Evolutionary conservation across 2,797 vertebrate genomes (phyloP), one percentile per base, ranked within the genome.

Genomic region (Corythornis leucogaster): DNA sequence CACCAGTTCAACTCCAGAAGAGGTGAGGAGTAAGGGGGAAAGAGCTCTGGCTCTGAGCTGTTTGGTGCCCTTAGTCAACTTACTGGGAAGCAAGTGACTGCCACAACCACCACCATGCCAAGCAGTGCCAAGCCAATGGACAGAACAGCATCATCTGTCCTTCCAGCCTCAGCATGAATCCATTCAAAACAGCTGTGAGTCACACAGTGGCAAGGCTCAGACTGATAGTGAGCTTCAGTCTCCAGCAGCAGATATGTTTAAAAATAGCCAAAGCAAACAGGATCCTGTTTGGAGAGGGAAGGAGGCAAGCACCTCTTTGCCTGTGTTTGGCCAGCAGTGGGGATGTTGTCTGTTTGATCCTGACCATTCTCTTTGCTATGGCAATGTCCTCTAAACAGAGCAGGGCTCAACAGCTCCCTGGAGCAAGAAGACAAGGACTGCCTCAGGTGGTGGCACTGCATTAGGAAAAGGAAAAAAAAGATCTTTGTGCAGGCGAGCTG

Each of bases 261-360:
- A 92, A 90, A 93, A 93, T 17, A 83, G 73, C 73, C 78, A 75
- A 62, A 42, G 28, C 35, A 92, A 90, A 87, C 45, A 78, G 53
- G 48, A 59, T 28, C 18, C 18, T 75, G 35, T 75, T 7, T 83
- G 58, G 78, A 68, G 54, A 87, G 33, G 67, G 59, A 80, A 69
- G 33, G 46, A 80, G 46, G 24, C 38, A 51, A 38, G 48, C 53
- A 86, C 26, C 74, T 90, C 75, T 77, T 21, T 1, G 2, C 45
- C 85, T 63, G 11, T 16, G 35, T 67, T 92, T 81, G 67, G 40
- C n/a, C 83, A 84, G 69, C 68, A 79, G 55, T 2, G 4, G 24
- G 25, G 38, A 46, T 31, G 53, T 14, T 2, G 0, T 70, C 68
- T 58, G 35, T 31, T 22, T 31, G 8, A 30, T 61, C 54, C 75